phyloP scores from a whole-genome alignment of 2,888 invertebrate species.

The Marronus borbonicus region DNA sequence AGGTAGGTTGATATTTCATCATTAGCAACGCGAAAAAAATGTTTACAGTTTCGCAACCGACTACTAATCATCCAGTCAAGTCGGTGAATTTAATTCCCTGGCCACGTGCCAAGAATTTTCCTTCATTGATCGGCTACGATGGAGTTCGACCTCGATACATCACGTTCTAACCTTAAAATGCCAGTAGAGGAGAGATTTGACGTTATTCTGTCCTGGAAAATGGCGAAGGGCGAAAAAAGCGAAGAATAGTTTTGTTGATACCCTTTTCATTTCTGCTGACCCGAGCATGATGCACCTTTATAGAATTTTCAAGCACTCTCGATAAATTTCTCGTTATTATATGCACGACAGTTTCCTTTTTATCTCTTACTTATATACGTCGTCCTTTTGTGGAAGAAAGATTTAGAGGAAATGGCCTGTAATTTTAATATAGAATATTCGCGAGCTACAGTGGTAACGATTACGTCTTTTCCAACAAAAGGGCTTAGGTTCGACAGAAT shows the following conservation, averaged over 20 bases:
- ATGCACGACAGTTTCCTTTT: not conserved
- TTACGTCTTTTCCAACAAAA: no score
- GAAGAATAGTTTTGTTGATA: slow-evolving; percentile 37
- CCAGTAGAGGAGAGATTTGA: slow-evolving; percentile 38
- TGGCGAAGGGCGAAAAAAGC: slow-evolving; percentile 11
- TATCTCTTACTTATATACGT: slow-evolving; percentile 1
- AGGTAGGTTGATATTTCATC: not conserved
- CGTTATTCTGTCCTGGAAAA: slow-evolving; percentile 27
- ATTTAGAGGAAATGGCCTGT: no score
- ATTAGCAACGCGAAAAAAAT: slow-evolving; percentile 14
- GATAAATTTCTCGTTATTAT: slow-evolving; percentile 36
- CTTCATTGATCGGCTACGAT: slow-evolving; percentile 54
- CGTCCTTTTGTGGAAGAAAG: not conserved
- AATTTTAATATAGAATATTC: no score
- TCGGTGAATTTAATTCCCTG: slow-evolving; percentile 41
- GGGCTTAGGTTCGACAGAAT: no score
- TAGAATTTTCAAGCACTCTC: slow-evolving; percentile 39
- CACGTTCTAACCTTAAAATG: slow-evolving; percentile 58
- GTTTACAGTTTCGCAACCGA: slow-evolving; percentile 22
- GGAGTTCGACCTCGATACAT: slow-evolving; percentile 56
- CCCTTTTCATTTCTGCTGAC: slow-evolving; percentile 50
- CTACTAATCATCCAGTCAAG: slow-evolving; percentile 37
- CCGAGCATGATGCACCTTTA: slow-evolving; percentile 45
- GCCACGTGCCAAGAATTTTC: slow-evolving; percentile 51
- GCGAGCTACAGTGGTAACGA: no score